Evolutionary conservation across 2,113 vertebrate species (phyloP).

Genomic region (Balaeniceps rex): DNA sequence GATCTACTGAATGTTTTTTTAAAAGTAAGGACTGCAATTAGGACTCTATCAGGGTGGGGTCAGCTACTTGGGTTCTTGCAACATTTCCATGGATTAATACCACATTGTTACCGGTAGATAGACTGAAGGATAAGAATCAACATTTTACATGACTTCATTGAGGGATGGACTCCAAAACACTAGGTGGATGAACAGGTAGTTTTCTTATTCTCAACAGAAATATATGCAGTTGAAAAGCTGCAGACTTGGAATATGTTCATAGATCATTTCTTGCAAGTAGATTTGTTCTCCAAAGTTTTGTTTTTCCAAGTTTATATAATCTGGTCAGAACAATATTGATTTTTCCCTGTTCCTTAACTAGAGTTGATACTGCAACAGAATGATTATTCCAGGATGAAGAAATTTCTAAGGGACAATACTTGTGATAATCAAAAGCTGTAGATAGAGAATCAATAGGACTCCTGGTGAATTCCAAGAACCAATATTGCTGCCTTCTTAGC

Average conservation of each 20-base stretch:
- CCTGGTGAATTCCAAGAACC: not conserved
- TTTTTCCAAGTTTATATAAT: not conserved
- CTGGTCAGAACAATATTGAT: accelerated
- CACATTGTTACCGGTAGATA: not conserved
- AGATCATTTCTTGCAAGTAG: not conserved
- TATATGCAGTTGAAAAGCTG: not conserved
- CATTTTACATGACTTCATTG: not conserved
- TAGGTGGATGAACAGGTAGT: not conserved
- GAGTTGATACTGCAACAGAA: not conserved
- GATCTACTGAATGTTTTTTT: not conserved
- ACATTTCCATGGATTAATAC: not conserved
- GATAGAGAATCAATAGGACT: not conserved
- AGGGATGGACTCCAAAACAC: not conserved
- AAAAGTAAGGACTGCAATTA: not conserved
- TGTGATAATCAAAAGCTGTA: not conserved
- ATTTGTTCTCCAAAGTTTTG: not conserved
- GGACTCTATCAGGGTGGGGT: not conserved
- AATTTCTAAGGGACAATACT: not conserved
- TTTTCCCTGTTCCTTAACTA: not conserved
- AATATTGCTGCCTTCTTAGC: not conserved
- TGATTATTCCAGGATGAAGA: not conserved
- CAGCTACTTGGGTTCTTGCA: not conserved
- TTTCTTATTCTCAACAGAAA: not conserved
- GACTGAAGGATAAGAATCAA: not conserved
- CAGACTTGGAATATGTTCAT: not conserved